Evolutionary conservation across 1,140 invertebrate species (phyloP), one percentile per base, ranked within the genome.

Genomic region (Aphidius ervi): DNA sequence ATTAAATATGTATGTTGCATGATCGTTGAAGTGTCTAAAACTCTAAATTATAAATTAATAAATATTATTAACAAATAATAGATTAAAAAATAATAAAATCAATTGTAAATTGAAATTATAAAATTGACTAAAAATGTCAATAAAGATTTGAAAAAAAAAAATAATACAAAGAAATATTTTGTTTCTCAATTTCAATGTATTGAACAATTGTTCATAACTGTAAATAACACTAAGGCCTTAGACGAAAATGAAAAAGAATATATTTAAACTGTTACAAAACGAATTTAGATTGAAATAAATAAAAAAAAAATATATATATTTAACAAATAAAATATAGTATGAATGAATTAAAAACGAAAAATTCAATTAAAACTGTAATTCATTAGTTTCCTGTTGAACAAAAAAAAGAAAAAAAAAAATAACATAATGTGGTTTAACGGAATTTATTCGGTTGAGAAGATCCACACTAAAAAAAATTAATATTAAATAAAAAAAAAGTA

Each of bases 181-280:
- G 43, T 20, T 58, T 55, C 46, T 53, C 52, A 43, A 23, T 50
- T 49, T 64, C 54, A 52, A 59, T 61, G 20, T 64, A 61, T 41
- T 42, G 56, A 57, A 67, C 40, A 63, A 68, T 54, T 67, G 61
- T 69, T 71, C 65, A 74, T 73, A 73, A 68, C 56, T 75, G 74
- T 75, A 76, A 63, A 76, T 76, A 74, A 63, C 58, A 66, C 59
- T 61, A 66, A 67, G 57, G 66, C 67, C 64, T 68, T 69, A 67
- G 62, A 60, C 63, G 58, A 61, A 63, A 48, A 63, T 59, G 46
- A 59, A 48, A 52, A 31, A 48, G 37, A 53, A 58, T 43, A 64
- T 61, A 67, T 54, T 53, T 40, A 65, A 63, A 40, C 58, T 59
- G 59, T 56, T 48, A 56, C 23, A 65, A 50, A 46, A 65, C 56